These are phyloP conservation scores for Mastigias papua DNA, from an alignment of 30 jellyfish, hydroid and myxozoan genomes.

Conservation along the genomic window DNA sequence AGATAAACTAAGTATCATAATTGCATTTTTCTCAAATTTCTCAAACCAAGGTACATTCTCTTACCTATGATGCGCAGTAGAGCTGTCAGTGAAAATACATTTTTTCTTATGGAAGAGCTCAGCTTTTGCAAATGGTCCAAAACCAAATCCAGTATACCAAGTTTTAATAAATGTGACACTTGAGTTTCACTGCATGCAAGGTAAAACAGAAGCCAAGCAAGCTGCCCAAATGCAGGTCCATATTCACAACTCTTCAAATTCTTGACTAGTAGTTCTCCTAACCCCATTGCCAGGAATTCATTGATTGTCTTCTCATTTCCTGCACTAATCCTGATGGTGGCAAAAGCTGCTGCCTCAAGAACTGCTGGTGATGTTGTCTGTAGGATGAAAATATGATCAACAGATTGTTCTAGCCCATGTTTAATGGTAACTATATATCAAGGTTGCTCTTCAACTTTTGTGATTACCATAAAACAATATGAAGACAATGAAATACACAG, in stretches of 20 bases:
- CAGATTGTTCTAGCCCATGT: too few relatives aligned
- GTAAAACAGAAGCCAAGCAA: conserved; percentile 78
- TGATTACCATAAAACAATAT: too few relatives aligned
- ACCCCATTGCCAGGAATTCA: conserved; percentile 53
- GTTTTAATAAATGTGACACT: conserved; percentile 5
- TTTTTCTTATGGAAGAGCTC: conserved; percentile 42
- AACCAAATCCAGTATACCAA: conserved; percentile 33
- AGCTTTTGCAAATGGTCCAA: conserved; percentile 40
- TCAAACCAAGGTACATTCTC: not conserved
- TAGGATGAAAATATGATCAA: not conserved
- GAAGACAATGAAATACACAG: too few relatives aligned
- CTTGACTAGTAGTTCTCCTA: conserved; percentile 38
- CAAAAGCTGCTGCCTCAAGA: conserved; percentile 79
- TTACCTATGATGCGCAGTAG: conserved; percentile 76
- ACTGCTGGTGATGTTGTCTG: conserved; percentile 44
- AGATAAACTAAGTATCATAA: not conserved
- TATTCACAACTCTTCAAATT: conserved; percentile 18
- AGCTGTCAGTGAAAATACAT: conserved; percentile 72
- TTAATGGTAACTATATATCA: too few relatives aligned
- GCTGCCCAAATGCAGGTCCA: conserved; percentile 42
- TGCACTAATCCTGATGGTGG: conserved; percentile 70
- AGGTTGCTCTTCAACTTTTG: too few relatives aligned
- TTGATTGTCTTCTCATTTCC: conserved; percentile 37
- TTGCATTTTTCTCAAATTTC: not conserved
- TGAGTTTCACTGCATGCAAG: conserved; percentile 53